phyloP scores from a whole-genome alignment of 2,797 vertebrate species.

The Danio aesculapii region DNA sequence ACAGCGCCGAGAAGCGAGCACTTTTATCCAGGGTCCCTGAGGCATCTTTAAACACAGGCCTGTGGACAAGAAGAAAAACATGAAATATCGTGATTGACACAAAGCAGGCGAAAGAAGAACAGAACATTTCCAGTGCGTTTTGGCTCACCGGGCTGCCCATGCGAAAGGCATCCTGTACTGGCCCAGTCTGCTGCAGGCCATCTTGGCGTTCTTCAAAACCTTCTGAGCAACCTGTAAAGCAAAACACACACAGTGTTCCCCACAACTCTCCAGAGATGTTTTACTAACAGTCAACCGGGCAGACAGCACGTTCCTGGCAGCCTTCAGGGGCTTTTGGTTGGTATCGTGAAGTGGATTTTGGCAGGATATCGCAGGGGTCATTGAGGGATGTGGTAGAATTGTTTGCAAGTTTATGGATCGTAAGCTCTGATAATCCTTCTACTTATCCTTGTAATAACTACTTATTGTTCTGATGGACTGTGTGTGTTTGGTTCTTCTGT shows the following conservation, averaged over 20 bases:
- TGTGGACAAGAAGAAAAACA: conserved; percentile 63
- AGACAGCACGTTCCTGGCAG: conserved; percentile 7
- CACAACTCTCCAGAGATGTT: conserved; percentile 13
- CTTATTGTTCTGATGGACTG: conserved; percentile 18
- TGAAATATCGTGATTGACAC: conserved; percentile 33
- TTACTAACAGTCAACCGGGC: conserved; percentile 15
- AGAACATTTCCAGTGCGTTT: conserved; percentile 23
- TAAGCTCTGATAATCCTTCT: background rate
- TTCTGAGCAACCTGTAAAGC: conserved; percentile 89
- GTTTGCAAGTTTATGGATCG: conserved; percentile 2
- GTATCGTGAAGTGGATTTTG: background rate
- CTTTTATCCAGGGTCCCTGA: conserved; percentile 93
- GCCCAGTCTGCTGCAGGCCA: conserved; percentile 91
- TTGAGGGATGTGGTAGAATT: conserved; percentile 17
- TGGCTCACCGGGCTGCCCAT: conserved; percentile 92
- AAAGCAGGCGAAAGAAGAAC: conserved; percentile 18
- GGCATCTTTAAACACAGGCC: conserved; percentile 92
- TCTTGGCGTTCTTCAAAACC: conserved; percentile 95
- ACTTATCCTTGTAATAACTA: conserved; percentile 11
- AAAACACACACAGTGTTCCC: conserved; percentile 26
- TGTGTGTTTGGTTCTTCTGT: conserved; percentile 9
- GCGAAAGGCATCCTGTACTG: conserved; percentile 98
- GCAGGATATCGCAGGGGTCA: conserved; percentile 8
- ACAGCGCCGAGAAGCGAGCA: conserved; percentile 91
- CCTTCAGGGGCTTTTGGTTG: background rate